Conservation (phyloP, 2,113 vertebrate genomes). For the Egretta garzetta region DNA sequence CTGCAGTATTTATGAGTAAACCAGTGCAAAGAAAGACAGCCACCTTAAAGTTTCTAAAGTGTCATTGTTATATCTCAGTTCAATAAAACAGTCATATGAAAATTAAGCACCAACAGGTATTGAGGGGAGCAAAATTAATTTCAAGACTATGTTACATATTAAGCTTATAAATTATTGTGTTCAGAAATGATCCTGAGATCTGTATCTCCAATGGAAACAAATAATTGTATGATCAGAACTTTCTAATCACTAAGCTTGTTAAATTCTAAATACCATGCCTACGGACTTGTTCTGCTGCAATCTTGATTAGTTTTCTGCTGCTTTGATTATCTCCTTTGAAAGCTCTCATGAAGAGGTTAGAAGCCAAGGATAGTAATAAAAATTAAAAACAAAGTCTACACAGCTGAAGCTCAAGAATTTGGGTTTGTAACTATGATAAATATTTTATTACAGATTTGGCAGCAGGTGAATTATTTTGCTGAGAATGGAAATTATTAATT, state of each 20-base stretch:
- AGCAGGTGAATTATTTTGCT: not conserved
- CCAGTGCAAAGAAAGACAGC: not conserved
- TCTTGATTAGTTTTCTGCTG: constrained; percentile 18
- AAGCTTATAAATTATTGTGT: not conserved
- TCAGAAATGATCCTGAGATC: not conserved
- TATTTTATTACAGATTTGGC: not conserved
- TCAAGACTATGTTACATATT: not conserved
- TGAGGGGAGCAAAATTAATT: not conserved
- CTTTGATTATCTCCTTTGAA: constrained; percentile 1
- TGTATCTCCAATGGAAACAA: not conserved
- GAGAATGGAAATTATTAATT: not conserved
- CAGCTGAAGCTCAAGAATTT: not conserved
- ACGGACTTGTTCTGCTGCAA: not conserved
- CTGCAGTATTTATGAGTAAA: not conserved
- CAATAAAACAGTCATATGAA: not conserved
- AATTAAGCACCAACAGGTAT: not conserved
- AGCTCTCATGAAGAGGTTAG: not conserved
- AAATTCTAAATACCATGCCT: not conserved
- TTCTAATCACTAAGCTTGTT: constrained; percentile 24
- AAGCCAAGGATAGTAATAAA: not conserved
- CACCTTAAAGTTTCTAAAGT: not conserved
- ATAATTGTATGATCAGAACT: not conserved
- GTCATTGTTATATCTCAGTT: not conserved
- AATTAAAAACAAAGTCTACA: not conserved
- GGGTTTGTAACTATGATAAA: not conserved